These are phyloP conservation scores for Hydra vulgaris DNA, from an alignment of 30 jellyfish, hydroid and myxozoan genomes.

Conservation along the genomic window DNA sequence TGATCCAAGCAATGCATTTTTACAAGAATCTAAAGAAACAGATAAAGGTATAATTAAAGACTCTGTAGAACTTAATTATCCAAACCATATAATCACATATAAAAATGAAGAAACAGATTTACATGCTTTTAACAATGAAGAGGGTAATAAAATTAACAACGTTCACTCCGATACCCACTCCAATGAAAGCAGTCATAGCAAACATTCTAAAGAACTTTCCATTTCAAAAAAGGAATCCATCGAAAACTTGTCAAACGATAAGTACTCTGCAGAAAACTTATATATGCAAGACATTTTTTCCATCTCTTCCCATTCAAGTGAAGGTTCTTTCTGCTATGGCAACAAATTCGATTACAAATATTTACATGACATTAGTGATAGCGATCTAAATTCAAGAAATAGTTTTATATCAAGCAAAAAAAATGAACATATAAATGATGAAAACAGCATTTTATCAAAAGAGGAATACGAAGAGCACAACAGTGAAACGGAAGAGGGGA, in stretches of 20 bases:
- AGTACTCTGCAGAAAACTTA: too few species aligned
- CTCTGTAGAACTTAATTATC: not conserved
- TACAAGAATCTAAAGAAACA: not conserved
- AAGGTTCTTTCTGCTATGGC: not conserved
- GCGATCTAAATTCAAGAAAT: not conserved
- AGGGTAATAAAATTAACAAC: too few species aligned
- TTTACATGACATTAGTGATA: not conserved
- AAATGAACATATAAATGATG: not conserved
- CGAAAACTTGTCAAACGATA: too few species aligned
- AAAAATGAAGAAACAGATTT: not conserved
- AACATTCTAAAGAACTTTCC: too few species aligned
- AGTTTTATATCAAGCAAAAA: not conserved
- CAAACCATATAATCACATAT: not conserved
- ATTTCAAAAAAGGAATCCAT: too few species aligned
- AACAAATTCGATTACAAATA: not conserved
- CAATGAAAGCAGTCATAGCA: too few species aligned
- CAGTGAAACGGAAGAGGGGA: not conserved
- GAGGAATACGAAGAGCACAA: not conserved
- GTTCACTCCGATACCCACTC: too few species aligned
- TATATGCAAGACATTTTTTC: not conserved
- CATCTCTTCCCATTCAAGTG: not conserved
- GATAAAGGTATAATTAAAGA: not conserved
- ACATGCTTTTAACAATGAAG: too few species aligned
- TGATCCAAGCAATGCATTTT: constrained; percentile 1
- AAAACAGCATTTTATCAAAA: not conserved